Conservation (phyloP, 2,888 invertebrate genomes). For the Stegophylla sp. region DNA sequence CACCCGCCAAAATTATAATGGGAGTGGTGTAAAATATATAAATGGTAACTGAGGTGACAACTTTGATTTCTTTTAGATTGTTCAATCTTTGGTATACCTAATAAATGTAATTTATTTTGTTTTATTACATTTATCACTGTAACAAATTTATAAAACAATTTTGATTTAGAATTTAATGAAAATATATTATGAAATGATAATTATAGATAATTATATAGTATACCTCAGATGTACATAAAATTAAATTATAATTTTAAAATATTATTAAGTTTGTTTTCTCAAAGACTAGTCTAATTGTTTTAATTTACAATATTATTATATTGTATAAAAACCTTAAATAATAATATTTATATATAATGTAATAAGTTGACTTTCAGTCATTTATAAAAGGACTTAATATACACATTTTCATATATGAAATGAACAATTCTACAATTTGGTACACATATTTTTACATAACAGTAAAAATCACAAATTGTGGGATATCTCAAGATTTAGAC, state of each 20-base stretch:
- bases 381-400: not conserved
- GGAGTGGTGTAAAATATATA: constrained; percentile 30
- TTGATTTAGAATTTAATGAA: constrained; percentile 16
- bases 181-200: constrained; percentile 8
- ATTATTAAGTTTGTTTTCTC: not conserved
- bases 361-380: not conserved
- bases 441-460: too few species aligned
- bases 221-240: not conserved
- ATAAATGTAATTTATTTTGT: constrained; percentile 1
- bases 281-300: not conserved
- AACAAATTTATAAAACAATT: constrained; percentile 7
- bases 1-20: constrained; percentile 43
- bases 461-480: too few species aligned
- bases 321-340: not conserved
- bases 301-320: constrained; percentile 2
- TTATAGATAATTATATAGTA: constrained; percentile 11
- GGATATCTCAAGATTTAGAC: not conserved
- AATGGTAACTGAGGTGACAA: constrained; percentile 53
- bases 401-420: not conserved
- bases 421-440: not conserved
- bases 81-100: constrained; percentile 50
- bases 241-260: not conserved
- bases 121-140: constrained; percentile 3
- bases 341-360: constrained; percentile 4
- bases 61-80: constrained; percentile 47